These are phyloP conservation scores for Shinisaurus crocodilurus DNA, from an alignment of 2,113 vertebrate species.

Conservation along the genomic window DNA sequence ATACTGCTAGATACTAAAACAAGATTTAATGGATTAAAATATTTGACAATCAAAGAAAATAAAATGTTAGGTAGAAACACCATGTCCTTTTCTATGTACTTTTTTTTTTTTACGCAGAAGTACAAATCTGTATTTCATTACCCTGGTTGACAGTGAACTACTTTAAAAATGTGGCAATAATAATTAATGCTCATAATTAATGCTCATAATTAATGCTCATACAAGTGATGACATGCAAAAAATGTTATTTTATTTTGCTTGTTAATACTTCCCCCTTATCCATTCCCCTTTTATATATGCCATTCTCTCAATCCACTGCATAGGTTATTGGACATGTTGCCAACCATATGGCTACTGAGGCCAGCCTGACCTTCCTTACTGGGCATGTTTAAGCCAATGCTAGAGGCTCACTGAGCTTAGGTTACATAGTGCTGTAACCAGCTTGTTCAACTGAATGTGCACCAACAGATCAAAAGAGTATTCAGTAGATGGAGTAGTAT, in stretches of 20 bases:
- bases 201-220: background rate
- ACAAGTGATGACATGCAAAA: background rate
- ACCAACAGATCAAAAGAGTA: background rate
- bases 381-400: background rate
- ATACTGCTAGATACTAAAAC: background rate
- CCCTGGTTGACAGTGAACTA: fast-evolving
- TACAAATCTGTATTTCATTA: fast-evolving
- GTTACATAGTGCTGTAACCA: background rate
- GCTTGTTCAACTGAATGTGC: background rate
- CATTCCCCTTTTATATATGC: background rate
- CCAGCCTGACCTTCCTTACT: background rate
- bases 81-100: background rate
- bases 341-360: background rate
- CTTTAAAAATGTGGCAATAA: fast-evolving
- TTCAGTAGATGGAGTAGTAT: background rate
- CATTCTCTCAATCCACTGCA: background rate
- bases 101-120: background rate
- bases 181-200: background rate
- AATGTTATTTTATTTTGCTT: background rate
- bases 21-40: conserved; percentile 2
- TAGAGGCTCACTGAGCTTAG: background rate
- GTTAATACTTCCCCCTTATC: background rate
- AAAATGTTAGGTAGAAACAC: background rate
- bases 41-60: background rate
- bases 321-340: background rate